Evolutionary conservation across 2,888 invertebrate genomes (phyloP), one percentile per base, ranked within the genome.

Genomic region (Aphidius colemani): DNA sequence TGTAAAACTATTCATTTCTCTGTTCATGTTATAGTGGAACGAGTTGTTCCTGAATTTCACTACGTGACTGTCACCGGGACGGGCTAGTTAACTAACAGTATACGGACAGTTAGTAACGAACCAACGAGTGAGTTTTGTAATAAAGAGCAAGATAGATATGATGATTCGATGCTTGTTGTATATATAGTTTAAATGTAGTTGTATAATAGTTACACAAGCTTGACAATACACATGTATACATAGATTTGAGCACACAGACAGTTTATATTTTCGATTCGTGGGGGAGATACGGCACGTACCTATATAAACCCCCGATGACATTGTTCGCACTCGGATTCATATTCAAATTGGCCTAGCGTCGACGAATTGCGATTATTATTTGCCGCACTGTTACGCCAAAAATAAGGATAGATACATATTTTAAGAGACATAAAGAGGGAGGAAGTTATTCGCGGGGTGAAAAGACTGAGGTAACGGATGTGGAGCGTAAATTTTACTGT

Each of bases 241-340:
- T n/a, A n/a, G n/a, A n/a, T n/a, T n/a, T n/a, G n/a, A n/a, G n/a
- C n/a, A n/a, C 5, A 30, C 5, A 30, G 71, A 72, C 73, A 30
- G 30, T 30, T 30, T 30, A 30, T 30, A 30, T 30, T 30, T 30
- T 70, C 78, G 79, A 79, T 79, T 78, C 73, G 73, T 78, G 76
- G 78, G 79, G 79, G 78, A 79, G 79, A 79, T 79, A 79, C 75
- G 79, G 78, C 79, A 79, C 79, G 79, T 80, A 80, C 70, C 70
- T 69, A 68, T 64, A 67, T 66, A 62, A 64, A 66, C 68, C 70
- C 70, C 67, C 79, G 75, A 80, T 80, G 79, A 79, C 80, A 80
- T 80, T 80, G 80, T 80, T 80, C 80, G 79, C 77, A 78, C 79
- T 80, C 76, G 80, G 78, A 80, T 80, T 80, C 80, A 80, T 80